Evolutionary conservation across 2,113 vertebrate species (phyloP).

Genomic region (Amphiprion ocellaris): DNA sequence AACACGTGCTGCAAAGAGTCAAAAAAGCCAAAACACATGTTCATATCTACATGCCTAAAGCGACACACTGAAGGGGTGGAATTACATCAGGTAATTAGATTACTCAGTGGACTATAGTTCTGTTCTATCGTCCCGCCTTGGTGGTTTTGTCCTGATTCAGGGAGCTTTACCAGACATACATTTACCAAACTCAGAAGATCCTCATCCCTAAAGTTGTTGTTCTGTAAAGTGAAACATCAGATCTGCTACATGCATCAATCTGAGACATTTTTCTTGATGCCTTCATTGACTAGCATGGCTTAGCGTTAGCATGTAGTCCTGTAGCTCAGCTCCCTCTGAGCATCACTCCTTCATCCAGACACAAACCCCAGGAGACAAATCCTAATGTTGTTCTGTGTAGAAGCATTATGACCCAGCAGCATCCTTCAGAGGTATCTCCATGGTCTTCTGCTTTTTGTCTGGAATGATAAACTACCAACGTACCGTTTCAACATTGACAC

Average conservation of each 20-base stretch:
- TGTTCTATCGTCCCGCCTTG: too few relatives aligned
- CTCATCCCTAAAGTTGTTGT: neutral
- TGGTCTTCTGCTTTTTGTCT: neutral
- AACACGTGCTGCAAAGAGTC: too few relatives aligned
- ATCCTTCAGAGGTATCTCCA: neutral
- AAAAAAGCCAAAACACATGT: too few relatives aligned
- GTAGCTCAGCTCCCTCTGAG: neutral
- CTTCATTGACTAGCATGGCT: neutral
- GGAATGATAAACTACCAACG: neutral
- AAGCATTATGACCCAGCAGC: neutral
- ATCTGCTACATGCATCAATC: neutral
- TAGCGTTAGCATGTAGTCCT: neutral
- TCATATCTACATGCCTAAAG: too few relatives aligned
- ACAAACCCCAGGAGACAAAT: neutral
- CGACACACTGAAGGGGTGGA: too few relatives aligned
- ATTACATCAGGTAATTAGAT: too few relatives aligned
- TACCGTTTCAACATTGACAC: neutral
- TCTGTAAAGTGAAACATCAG: too few relatives aligned
- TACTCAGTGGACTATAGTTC: too few relatives aligned
- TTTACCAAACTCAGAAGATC: too few relatives aligned
- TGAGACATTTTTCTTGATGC: neutral
- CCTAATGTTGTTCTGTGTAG: neutral
- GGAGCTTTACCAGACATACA: neutral
- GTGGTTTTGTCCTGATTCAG: too few relatives aligned
- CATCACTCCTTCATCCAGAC: neutral